Conservation (phyloP, 2,888 invertebrate species). For the Serrognathus titanus region DNA sequence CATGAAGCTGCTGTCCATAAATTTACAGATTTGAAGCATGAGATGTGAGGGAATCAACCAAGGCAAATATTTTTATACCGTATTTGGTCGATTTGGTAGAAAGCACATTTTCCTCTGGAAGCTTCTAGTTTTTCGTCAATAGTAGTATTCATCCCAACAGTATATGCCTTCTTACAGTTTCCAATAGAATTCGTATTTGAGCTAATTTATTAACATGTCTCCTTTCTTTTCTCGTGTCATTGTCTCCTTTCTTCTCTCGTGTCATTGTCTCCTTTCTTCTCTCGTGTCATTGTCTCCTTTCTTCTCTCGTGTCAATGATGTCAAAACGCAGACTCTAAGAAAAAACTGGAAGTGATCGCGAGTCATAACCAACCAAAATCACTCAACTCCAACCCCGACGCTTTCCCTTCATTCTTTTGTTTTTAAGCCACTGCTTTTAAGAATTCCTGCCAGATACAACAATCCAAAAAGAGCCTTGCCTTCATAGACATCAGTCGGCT, state of each 20-base stretch:
- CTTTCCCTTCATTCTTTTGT: not conserved
- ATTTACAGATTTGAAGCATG: slow-evolving; percentile 6
- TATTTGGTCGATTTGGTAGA: slow-evolving; percentile 28
- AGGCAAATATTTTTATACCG: slow-evolving; percentile 26
- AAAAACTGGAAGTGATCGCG: slow-evolving; percentile 1
- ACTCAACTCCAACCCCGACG: not conserved
- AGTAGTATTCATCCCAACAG: slow-evolving; percentile 24
- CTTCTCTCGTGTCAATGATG: not conserved
- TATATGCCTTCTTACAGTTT: slow-evolving; percentile 24
- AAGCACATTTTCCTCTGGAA: slow-evolving; percentile 19
- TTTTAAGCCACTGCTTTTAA: not conserved
- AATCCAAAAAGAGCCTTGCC: not conserved
- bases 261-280: not conserved
- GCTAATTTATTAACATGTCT: not conserved
- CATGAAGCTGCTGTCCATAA: too few relatives aligned
- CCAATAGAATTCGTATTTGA: slow-evolving; percentile 18
- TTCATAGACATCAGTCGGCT: not conserved
- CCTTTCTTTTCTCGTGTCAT: not conserved
- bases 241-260: too few relatives aligned
- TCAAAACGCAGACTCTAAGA: slow-evolving; percentile 3
- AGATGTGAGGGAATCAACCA: not conserved
- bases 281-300: not conserved
- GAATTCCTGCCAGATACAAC: slow-evolving; percentile 1
- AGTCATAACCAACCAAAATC: not conserved
- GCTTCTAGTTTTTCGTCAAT: slow-evolving; percentile 30